Evolutionary conservation across 64 coral and sea anemone genomes (phyloP), one percentile per base, ranked within the genome.

Genomic region (Orbicella faveolata): DNA sequence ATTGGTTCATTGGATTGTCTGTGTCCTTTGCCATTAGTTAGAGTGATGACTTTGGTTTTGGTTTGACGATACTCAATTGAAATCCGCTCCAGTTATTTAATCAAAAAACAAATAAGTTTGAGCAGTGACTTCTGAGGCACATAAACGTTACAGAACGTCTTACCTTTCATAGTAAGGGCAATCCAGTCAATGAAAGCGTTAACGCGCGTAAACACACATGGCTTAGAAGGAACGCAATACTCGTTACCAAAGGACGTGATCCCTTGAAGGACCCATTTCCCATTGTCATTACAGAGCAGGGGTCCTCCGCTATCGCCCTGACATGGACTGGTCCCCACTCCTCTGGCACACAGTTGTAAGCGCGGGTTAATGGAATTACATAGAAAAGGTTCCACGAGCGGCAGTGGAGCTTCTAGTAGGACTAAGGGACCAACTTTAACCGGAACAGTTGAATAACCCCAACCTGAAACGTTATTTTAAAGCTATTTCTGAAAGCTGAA

Each of bases 241-340:
- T 23, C 18, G 39, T 9, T 25, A 21, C 44, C 76, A 51, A 41
- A 78, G 41, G 75, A 78, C 2, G 36, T 78, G 76, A 54, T 79
- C 41, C 76, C 76, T 79, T 79, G 19, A 53, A 79, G 76, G 39
- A 23, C 76, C 41, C 41, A 79, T 25, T 19, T 51, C 44, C 75
- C 75, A 23, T 48, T 48, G 35, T 78, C 75, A 7, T 48, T 8
- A 78, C 75, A 78, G 17, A 78, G 9, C 41, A 78, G 19, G 4
- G 75, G 75, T 12, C 76, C 44, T 10, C 76, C 76, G 41, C 76
- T 79, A 16, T 79, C 76, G 6, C 76, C 76, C 12, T 51, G 3
- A n/a, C 76, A 54, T 79, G 76, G 9, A 41, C 76, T 79, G 20
- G 37, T 51, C 26, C 76, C 76, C 16, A 6, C 48, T 54, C 76